A percentile compares a stretch with the other conserved stretches of the same genome.
These are phyloP conservation scores for Corticium candelabrum DNA, from an alignment of 37 sponge, comb jelly and placozoan species.

Conservation along the genomic window DNA sequence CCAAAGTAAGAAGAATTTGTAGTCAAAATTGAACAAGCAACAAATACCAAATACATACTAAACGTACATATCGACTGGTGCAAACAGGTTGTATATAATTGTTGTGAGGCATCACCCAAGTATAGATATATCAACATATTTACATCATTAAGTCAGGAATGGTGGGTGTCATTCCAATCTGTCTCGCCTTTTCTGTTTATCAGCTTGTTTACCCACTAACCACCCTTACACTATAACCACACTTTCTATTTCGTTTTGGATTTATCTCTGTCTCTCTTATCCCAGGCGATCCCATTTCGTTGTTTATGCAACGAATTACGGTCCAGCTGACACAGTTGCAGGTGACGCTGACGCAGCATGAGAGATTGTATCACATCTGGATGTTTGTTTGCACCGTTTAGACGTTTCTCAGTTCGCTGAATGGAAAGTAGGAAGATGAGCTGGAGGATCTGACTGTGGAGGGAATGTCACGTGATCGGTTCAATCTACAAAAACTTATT, in stretches of 20 bases:
- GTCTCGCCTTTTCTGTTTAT: too few species aligned
- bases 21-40: too few species aligned
- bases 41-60: too few species aligned
- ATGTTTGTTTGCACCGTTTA: neutral
- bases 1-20: too few species aligned
- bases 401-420: neutral
- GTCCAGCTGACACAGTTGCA: constrained; percentile 6
- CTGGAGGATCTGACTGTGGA: neutral
- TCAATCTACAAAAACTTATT: constrained; percentile 56
- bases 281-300: neutral
- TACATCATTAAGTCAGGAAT: too few species aligned
- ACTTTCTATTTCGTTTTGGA: neutral
- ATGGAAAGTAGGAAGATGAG: neutral
- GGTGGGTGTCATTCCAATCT: too few species aligned
- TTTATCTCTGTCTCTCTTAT: neutral
- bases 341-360: neutral
- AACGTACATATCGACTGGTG: too few species aligned
- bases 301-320: constrained; percentile 7
- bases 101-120: too few species aligned
- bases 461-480: constrained; percentile 42
- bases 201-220: too few species aligned
- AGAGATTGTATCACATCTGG: neutral
- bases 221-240: too few species aligned
- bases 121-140: too few species aligned
- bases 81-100: too few species aligned